Conservation (phyloP, 2,113 vertebrate genomes). For the Tyrannus savana region DNA sequence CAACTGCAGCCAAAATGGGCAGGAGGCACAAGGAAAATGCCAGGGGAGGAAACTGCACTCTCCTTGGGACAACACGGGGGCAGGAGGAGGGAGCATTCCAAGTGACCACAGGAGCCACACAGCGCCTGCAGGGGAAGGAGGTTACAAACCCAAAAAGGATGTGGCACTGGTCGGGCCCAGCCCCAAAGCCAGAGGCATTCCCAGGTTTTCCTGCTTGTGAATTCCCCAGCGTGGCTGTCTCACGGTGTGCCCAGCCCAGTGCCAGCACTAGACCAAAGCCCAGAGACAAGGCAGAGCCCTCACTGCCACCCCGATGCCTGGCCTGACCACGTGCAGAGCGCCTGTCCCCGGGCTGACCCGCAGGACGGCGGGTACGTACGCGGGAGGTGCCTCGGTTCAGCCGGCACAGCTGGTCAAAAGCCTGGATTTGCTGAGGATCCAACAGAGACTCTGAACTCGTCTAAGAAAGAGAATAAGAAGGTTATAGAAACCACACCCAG, state of each 20-base stretch:
- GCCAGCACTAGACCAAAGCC: neutral
- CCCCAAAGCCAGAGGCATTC: neutral
- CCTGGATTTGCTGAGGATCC: conserved; percentile 91
- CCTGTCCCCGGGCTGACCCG: neutral
- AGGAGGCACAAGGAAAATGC: neutral
- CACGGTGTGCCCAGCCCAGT: neutral
- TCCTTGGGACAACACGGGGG: rapidly evolving
- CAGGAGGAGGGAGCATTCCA: neutral
- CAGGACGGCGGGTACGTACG: conserved; percentile 51
- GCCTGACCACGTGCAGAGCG: neutral
- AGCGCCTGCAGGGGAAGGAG: neutral
- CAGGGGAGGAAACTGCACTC: rapidly evolving
- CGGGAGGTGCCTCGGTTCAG: conserved; percentile 91
- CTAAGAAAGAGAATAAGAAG: conserved; percentile 62
- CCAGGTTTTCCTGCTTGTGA: neutral
- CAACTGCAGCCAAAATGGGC: neutral
- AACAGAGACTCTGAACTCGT: conserved; percentile 77
- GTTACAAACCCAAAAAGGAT: neutral
- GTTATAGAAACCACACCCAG: neutral
- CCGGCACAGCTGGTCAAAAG: conserved; percentile 90
- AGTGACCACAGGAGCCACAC: rapidly evolving
- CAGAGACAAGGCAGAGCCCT: neutral
- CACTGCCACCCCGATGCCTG: rapidly evolving
- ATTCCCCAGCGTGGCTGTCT: neutral
- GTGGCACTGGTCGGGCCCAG: neutral